A percentile compares a stretch with the other conserved stretches of the same genome.
Evolutionary conservation across 2,113 vertebrate genomes (phyloP).

Genomic region (Tapirus terrestris): DNA sequence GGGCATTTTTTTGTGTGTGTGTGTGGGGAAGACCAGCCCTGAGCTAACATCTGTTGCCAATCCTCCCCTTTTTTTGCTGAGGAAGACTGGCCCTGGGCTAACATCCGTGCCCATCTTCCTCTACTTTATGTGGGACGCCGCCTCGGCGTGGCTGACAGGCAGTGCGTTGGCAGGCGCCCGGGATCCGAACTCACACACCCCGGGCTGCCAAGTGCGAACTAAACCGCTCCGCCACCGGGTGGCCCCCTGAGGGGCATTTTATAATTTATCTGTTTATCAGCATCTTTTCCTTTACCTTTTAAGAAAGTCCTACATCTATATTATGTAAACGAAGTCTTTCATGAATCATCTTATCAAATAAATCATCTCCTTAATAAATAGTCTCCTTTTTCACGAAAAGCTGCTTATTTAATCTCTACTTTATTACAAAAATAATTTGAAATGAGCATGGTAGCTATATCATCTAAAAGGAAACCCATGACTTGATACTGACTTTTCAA

Average conservation of each 20-base stretch:
- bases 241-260: neutral
- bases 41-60: too few relatives aligned
- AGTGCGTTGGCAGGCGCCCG: too few relatives aligned
- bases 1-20: too few relatives aligned
- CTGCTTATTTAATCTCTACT: neutral
- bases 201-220: too few relatives aligned
- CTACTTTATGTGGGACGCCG: too few relatives aligned
- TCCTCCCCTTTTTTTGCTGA: too few relatives aligned
- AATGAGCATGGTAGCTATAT: neutral
- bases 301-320: neutral
- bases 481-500: neutral
- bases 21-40: too few relatives aligned
- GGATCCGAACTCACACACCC: too few relatives aligned
- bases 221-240: too few relatives aligned
- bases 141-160: too few relatives aligned
- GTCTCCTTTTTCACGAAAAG: neutral
- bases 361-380: neutral
- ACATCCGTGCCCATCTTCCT: too few relatives aligned
- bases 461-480: neutral
- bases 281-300: neutral
- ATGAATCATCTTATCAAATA: neutral
- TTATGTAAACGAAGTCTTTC: conserved; percentile 22
- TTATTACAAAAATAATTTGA: neutral
- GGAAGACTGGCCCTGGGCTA: too few relatives aligned
- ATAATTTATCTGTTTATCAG: neutral